These are phyloP conservation scores for Pantelozetes paolii DNA, from an alignment of 2,888 invertebrate species.

Conservation along the genomic window DNA sequence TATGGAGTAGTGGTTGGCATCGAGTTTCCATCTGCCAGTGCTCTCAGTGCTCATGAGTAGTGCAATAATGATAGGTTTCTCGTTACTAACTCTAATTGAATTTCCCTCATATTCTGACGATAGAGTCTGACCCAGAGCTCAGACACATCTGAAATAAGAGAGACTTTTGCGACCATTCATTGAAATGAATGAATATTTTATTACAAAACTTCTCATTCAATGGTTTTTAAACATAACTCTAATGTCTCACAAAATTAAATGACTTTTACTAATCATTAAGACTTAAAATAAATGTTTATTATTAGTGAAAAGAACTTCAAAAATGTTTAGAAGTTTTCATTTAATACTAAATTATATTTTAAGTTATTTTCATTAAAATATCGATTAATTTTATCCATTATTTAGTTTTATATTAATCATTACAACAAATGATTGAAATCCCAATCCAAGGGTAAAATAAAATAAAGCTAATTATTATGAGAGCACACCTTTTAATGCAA, in stretches of 20 bases:
- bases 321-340: too few relatives aligned
- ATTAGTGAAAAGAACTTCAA: too few relatives aligned
- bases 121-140: background rate
- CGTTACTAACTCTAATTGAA: slow-evolving; percentile 33
- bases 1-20: slow-evolving; percentile 6
- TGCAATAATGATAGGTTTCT: slow-evolving; percentile 36
- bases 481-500: slow-evolving; percentile 13
- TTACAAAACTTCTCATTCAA: background rate
- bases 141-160: slow-evolving; percentile 18
- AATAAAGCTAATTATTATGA: slow-evolving; percentile 8
- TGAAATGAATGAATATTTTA: slow-evolving; percentile 17
- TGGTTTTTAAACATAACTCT: background rate
- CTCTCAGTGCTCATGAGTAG: slow-evolving; percentile 18
- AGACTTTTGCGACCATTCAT: background rate
- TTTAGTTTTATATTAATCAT: background rate
- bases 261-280: too few relatives aligned
- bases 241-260: too few relatives aligned
- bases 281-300: too few relatives aligned
- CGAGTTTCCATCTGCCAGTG: slow-evolving; percentile 30
- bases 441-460: background rate
- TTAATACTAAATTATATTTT: background rate
- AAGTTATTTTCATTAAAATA: background rate
- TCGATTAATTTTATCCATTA: background rate
- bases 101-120: background rate
- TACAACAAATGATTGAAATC: background rate